Percentiles rank a stretch among this genome's conserved stretches.
phyloP scores from a whole-genome alignment of 2,113 vertebrate species.

The Myrmophylax atrothorax region DNA sequence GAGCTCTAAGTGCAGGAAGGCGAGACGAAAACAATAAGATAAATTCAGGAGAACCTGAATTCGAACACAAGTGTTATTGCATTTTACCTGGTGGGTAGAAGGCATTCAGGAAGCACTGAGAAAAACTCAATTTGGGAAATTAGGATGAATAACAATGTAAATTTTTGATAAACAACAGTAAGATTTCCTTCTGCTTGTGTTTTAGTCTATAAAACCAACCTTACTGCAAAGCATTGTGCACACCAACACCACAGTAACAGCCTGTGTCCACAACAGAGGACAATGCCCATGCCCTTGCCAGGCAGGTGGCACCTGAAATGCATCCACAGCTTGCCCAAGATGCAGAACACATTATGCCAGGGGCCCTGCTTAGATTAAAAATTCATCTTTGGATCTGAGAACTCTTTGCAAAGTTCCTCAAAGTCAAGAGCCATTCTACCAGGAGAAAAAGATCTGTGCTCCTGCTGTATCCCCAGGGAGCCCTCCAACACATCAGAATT shows the following conservation, averaged over 20 bases:
- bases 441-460: background rate
- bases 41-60: background rate
- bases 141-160: background rate
- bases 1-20: background rate
- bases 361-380: background rate
- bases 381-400: background rate
- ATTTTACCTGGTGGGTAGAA: background rate
- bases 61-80: background rate
- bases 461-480: background rate
- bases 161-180: background rate
- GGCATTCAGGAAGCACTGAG: background rate
- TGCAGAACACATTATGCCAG: background rate
- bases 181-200: background rate
- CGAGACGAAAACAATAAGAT: background rate
- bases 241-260: rapidly evolving
- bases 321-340: background rate
- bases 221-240: rapidly evolving
- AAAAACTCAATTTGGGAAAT: background rate
- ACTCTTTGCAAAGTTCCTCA: background rate
- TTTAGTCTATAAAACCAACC: background rate
- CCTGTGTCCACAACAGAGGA: background rate
- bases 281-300: rapidly evolving
- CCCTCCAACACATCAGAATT: background rate
- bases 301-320: rapidly evolving
- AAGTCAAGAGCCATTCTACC: rapidly evolving